Conservation (phyloP, 2,113 vertebrate species). For the Notiomystis cincta region DNA sequence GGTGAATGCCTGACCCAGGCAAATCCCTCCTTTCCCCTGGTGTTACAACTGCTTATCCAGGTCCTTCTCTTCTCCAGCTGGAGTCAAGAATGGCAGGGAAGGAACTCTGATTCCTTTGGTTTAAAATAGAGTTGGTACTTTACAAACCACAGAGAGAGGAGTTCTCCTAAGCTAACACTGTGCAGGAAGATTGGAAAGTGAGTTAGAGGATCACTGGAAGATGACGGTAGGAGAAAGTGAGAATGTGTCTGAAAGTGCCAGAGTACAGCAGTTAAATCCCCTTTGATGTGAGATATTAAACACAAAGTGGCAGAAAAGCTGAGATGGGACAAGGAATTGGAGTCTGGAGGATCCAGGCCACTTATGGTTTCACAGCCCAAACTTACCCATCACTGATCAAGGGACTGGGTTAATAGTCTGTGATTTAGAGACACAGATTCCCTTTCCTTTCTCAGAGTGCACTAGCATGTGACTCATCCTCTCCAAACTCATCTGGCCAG, state of each 20-base stretch:
- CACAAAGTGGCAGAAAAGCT: background rate
- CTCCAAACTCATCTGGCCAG: background rate
- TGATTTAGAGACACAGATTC: background rate
- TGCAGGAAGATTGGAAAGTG: background rate
- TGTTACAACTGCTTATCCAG: background rate
- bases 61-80: background rate
- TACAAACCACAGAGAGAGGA: fast-evolving
- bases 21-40: background rate
- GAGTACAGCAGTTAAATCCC: background rate
- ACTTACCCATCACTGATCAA: background rate
- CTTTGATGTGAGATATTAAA: background rate
- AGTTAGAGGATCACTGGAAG: background rate
- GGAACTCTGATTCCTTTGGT: background rate
- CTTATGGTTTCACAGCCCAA: background rate
- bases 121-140: background rate
- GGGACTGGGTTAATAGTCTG: background rate
- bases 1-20: background rate
- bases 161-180: background rate
- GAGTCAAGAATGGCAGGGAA: background rate
- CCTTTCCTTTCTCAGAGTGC: background rate
- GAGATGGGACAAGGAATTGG: background rate
- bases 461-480: background rate
- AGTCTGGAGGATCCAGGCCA: background rate
- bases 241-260: background rate
- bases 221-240: background rate